phyloP scores from a whole-genome alignment of 2,888 invertebrate genomes.

The Myathropa florea region DNA sequence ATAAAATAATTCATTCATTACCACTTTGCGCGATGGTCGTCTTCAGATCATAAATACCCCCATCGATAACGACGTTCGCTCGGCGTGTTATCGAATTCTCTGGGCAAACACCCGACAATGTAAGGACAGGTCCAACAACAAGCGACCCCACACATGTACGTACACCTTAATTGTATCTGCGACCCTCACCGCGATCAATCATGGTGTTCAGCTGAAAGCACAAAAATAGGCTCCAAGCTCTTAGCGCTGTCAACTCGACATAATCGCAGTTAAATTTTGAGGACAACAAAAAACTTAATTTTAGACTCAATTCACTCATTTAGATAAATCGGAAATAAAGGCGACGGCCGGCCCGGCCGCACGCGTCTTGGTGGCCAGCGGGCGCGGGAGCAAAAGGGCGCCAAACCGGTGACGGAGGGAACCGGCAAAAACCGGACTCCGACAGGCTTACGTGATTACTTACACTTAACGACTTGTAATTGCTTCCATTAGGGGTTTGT shows the following conservation, averaged over 20 bases:
- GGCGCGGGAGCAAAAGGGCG: background rate
- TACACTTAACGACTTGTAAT: constrained; percentile 1
- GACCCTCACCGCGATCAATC: background rate
- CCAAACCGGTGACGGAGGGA: background rate
- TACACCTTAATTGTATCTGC: background rate
- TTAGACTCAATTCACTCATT: constrained; percentile 18
- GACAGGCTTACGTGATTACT: background rate
- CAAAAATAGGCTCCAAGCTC: background rate
- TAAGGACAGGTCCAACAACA: background rate
- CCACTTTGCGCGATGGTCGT: background rate
- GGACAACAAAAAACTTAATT: constrained; percentile 8
- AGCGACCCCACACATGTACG: no score
- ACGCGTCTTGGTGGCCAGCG: background rate
- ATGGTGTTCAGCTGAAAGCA: no score
- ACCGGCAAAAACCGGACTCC: background rate
- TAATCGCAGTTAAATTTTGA: constrained; percentile 1
- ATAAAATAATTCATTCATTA: background rate
- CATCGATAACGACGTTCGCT: background rate
- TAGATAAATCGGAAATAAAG: constrained; percentile 13
- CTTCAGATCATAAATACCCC: background rate
- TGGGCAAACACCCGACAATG: background rate
- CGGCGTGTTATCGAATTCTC: background rate
- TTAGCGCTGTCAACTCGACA: constrained; percentile 11
- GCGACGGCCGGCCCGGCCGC: background rate
- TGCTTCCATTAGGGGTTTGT: background rate